These are phyloP conservation scores for Dysidea cf. avara DNA, from an alignment of 37 sponge, comb jelly and placozoan genomes.

Conservation along the genomic window DNA sequence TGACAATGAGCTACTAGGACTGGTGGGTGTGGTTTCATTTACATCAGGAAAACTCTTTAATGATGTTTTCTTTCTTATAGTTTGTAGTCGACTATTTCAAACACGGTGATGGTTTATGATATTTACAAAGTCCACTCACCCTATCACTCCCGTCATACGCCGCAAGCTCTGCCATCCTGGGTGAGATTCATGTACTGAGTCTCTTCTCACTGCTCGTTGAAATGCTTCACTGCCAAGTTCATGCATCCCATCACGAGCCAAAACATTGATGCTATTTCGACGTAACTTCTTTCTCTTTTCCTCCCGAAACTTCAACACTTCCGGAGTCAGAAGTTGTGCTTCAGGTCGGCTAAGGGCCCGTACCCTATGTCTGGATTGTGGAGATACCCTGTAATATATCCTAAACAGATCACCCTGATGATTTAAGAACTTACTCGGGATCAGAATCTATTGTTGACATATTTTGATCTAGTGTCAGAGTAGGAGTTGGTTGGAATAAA, in stretches of 20 bases:
- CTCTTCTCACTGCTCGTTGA: conserved; percentile 45
- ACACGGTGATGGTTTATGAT: no score
- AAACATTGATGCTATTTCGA: conserved; percentile 31
- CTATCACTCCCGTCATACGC: conserved; percentile 44
- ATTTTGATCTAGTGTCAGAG: background rate
- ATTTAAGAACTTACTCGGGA: conserved; percentile 5
- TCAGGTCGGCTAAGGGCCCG: no score
- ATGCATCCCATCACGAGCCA: conserved; percentile 42
- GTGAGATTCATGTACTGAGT: conserved; percentile 63
- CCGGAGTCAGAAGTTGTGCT: background rate
- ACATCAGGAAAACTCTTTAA: no score
- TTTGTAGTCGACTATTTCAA: no score
- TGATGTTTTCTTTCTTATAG: no score
- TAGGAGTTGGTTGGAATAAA: background rate
- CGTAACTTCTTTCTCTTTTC: conserved; percentile 2
- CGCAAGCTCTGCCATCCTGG: conserved; percentile 81
- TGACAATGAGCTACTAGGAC: no score
- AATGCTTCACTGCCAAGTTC: conserved; percentile 54
- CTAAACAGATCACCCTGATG: background rate
- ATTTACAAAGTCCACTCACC: conserved; percentile 50
- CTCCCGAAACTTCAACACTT: background rate
- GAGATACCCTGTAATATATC: no score
- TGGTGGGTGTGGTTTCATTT: no score
- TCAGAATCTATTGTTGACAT: background rate
- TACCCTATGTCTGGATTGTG: no score